Evolutionary conservation across 2,888 invertebrate species (phyloP).

Genomic region (Spilarctia lutea): DNA sequence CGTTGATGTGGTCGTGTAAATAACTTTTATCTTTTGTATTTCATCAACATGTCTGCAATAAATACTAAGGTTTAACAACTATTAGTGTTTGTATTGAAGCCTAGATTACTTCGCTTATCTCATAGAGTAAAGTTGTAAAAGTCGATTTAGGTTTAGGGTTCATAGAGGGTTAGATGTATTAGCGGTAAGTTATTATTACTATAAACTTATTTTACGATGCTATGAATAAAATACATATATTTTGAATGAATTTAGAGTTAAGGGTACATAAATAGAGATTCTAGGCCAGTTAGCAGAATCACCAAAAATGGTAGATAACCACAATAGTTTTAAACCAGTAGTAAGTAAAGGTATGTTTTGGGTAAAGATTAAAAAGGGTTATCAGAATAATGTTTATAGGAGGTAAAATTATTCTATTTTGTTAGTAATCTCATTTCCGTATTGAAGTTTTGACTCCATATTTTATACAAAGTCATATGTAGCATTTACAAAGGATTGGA

Average conservation of each 20-base stretch:
- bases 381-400: too few relatives aligned
- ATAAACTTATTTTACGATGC: constrained; percentile 5
- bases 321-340: neutral
- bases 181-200: constrained; percentile 11
- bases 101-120: constrained; percentile 14
- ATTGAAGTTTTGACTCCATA: neutral
- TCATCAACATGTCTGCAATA: neutral
- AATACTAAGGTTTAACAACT: neutral
- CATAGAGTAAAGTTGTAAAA: constrained; percentile 8
- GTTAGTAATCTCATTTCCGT: neutral
- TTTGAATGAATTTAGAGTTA: neutral
- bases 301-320: neutral
- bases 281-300: neutral
- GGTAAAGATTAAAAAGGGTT: too few relatives aligned
- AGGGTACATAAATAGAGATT: neutral
- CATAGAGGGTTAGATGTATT: neutral
- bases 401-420: too few relatives aligned
- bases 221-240: neutral
- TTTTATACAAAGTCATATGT: neutral
- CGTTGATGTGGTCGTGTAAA: neutral
- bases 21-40: neutral
- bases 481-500: neutral
- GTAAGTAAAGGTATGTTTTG: neutral
- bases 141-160: constrained; percentile 10
- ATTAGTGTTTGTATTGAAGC: constrained; percentile 5